These are phyloP conservation scores for Acheta domesticus DNA, from an alignment of 2,888 invertebrate genomes.

Conservation along the genomic window DNA sequence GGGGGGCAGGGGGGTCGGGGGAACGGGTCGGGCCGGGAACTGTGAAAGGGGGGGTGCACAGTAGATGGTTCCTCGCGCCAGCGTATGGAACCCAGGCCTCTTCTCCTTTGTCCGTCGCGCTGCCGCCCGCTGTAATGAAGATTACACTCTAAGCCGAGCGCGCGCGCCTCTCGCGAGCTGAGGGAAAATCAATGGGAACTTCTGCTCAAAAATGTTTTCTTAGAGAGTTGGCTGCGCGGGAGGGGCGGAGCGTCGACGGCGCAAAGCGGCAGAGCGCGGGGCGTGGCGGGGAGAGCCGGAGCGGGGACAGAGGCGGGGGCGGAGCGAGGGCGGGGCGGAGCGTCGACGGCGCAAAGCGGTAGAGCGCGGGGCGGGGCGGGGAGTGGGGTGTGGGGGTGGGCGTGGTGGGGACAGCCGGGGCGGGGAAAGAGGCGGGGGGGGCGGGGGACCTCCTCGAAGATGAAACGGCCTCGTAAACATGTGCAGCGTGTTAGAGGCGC, in stretches of 20 bases:
- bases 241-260: no score
- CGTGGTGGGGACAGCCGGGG: background rate
- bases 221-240: background rate
- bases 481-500: background rate
- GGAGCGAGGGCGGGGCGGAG: background rate
- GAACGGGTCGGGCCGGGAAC: background rate
- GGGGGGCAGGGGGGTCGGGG: background rate
- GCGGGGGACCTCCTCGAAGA: background rate
- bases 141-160: background rate
- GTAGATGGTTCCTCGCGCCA: background rate
- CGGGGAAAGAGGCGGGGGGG: background rate
- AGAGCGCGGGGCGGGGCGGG: background rate
- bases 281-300: no score
- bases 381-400: background rate
- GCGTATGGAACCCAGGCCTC: background rate
- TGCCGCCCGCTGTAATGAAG: background rate
- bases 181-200: background rate
- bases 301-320: background rate
- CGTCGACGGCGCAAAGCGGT: background rate
- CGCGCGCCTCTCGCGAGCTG: background rate
- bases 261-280: no score
- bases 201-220: constrained; percentile 18
- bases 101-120: background rate
- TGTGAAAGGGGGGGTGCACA: background rate
- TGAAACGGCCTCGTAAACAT: constrained; percentile 18